Evolutionary conservation across 2,888 invertebrate genomes (phyloP).

Genomic region (Arrhopalites spinosus): DNA sequence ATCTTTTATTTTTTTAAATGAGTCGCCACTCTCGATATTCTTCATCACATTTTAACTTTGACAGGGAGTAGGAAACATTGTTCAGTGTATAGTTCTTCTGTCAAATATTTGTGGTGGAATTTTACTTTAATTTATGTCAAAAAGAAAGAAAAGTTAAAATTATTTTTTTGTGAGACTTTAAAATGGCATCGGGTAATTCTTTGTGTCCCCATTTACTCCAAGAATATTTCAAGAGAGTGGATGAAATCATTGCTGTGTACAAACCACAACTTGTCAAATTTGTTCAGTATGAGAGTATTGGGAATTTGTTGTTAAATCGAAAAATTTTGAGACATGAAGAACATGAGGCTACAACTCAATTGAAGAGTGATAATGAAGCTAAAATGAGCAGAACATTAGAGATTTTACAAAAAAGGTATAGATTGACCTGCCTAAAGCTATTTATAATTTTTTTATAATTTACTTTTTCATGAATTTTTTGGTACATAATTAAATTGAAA

Average conservation of each 20-base stretch:
- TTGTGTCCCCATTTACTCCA: conserved; percentile 49
- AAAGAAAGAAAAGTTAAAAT: neutral
- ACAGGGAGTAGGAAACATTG: too few species aligned
- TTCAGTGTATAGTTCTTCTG: too few species aligned
- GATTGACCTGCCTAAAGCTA: too few species aligned
- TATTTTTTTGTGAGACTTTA: too few species aligned
- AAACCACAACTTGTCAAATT: conserved; percentile 46
- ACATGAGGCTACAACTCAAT: neutral
- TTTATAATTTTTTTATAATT: neutral
- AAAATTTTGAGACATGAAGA: conserved; percentile 22
- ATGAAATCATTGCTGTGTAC: conserved; percentile 44
- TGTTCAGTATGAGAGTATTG: conserved; percentile 38
- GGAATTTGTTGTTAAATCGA: conserved; percentile 6
- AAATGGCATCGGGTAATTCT: conserved; percentile 30
- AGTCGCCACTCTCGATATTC: too few species aligned
- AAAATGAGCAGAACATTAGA: conserved; percentile 15
- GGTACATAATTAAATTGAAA: neutral
- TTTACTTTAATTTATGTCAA: neutral
- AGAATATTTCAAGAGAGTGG: conserved; percentile 47
- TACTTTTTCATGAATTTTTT: neutral
- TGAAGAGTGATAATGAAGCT: neutral
- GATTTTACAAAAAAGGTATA: conserved; percentile 26
- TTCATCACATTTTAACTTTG: too few species aligned
- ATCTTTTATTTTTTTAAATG: too few species aligned
- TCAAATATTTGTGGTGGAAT: too few species aligned